Evolutionary conservation across 2,888 invertebrate genomes (phyloP), one percentile per base, ranked within the genome.

Genomic region (Synanthedon andrenaeformis): DNA sequence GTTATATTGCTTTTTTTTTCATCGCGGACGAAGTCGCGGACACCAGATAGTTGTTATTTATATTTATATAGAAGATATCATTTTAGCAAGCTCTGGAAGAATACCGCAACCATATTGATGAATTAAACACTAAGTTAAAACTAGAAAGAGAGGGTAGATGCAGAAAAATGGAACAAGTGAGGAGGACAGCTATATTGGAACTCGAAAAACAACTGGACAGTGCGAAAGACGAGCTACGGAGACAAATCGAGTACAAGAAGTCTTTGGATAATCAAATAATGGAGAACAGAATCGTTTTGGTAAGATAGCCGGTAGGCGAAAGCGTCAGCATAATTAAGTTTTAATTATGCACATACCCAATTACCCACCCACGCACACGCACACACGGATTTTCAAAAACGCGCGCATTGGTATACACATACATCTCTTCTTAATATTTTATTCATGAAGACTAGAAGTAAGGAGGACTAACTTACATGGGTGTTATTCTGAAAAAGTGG

Each of bases 201-300:
- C 58, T 84, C 2, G 67, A 72, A 14, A 69, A 64, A 3, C 72
- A 68, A 23, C 58, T 85, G 19, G 64, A 74, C 3, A 67, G 61
- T 35, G 80, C 84, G 0, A 74, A 78, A 35, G 65, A 72, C 3
- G 86, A 83, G 58, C 54, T 84, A 51, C 65, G 59, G 51, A 67
- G 67, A 41, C 87, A 86, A 55, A 64, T 76, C 3, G 74, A 80
- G 5, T 86, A 83, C 55, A 76, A 78, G 55, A 70, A 76, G n/a
- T 66, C 60, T 17, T 63, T 87, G 56, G 70, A 60, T 3, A 57
- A 57, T 12, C 87, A 87, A 58, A 79, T 84, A 45, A 66, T 62
- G 28, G 74, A 77, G 2, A 83, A 83, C 59, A 77, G 80, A 48
- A 75, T 62, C 54, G 58, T 68, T 54, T 64, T 76, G 74, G 86